Conservation (phyloP, 2,113 vertebrate genomes). For the Elanoides forficatus region DNA sequence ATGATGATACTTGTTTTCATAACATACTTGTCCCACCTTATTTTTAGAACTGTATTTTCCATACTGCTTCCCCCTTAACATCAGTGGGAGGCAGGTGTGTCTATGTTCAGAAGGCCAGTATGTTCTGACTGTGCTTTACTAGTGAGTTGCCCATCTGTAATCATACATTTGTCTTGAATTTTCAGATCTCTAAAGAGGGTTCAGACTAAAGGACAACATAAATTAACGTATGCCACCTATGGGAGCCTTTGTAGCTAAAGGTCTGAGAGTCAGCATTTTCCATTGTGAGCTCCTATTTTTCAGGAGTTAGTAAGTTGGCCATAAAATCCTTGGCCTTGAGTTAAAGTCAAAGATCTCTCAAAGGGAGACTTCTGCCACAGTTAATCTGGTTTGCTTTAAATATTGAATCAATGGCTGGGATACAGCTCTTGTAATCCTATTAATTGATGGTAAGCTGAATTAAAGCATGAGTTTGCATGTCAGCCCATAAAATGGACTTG, state of each 20-base stretch:
- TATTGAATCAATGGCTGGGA: not conserved
- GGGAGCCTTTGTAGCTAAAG: conserved; percentile 63
- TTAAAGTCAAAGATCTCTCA: conserved; percentile 14
- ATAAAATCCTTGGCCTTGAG: conserved; percentile 46
- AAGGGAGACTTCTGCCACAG: conserved; percentile 33
- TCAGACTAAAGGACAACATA: not conserved
- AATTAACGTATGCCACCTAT: not conserved
- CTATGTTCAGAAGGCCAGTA: not conserved
- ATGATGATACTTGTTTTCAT: not conserved
- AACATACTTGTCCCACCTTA: not conserved
- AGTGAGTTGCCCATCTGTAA: not conserved
- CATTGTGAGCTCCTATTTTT: conserved; percentile 62
- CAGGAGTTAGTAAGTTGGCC: conserved; percentile 53
- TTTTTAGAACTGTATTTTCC: not conserved
- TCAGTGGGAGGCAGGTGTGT: not conserved
- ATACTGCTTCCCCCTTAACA: not conserved
- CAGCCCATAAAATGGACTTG: conserved; percentile 55
- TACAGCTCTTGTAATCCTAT: not conserved
- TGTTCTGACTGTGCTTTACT: not conserved
- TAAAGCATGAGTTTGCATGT: conserved; percentile 57
- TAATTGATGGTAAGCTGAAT: conserved; percentile 15
- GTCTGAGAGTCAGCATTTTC: conserved; percentile 42
- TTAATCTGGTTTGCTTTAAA: conserved; percentile 25
- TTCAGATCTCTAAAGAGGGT: not conserved
- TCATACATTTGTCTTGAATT: not conserved